Evolutionary conservation across 2,113 vertebrate species (phyloP).

Genomic region (Arenaria interpres): DNA sequence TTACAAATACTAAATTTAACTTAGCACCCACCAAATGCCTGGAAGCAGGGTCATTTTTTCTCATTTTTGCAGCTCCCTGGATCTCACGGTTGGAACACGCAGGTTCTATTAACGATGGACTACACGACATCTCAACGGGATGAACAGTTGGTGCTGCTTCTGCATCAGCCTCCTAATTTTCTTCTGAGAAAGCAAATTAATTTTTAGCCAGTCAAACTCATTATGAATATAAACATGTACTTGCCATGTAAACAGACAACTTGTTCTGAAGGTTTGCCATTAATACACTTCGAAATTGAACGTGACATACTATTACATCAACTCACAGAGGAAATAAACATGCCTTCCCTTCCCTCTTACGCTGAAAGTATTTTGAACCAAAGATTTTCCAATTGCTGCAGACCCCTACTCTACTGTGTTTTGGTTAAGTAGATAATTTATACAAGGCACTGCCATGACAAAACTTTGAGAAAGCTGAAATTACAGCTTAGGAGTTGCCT

Average conservation of each 20-base stretch:
- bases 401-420: not conserved
- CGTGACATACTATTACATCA: accelerated
- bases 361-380: not conserved
- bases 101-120: not conserved
- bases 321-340: not conserved
- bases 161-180: constrained; percentile 17
- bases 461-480: not conserved
- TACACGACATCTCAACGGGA: not conserved
- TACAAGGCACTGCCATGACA: not conserved
- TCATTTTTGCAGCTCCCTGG: not conserved
- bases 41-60: not conserved
- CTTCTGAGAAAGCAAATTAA: not conserved
- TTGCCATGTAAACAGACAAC: not conserved
- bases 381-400: not conserved
- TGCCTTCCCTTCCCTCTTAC: not conserved
- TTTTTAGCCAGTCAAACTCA: not conserved
- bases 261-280: not conserved
- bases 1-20: not conserved
- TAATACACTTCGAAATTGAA: not conserved
- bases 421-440: not conserved
- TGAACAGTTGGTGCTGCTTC: not conserved
- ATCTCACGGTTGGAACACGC: not conserved
- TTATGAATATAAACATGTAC: not conserved
- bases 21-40: constrained; percentile 19
- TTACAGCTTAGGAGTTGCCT: not conserved